Conservation (phyloP, 2,888 invertebrate genomes). For the Odontocolon sp. region DNA sequence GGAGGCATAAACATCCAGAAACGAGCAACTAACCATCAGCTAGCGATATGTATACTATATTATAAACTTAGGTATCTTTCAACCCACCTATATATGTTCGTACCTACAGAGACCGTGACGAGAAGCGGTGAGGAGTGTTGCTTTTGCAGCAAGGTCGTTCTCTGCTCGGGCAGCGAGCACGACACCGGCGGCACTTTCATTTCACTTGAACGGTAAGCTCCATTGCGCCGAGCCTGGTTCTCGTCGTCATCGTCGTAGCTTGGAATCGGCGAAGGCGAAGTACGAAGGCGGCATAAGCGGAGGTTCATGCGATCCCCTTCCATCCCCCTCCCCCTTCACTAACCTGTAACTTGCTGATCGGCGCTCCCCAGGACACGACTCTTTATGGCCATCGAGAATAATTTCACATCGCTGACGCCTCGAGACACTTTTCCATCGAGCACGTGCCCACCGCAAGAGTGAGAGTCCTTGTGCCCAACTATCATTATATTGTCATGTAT, state of each 20-base stretch:
- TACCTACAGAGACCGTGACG: not conserved
- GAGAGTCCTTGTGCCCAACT: conserved; percentile 41
- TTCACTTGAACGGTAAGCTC: conserved; percentile 39
- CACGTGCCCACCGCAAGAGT: conserved; percentile 34
- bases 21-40: not conserved
- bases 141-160: conserved; percentile 59
- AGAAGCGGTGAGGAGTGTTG: conserved; percentile 12
- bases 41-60: not conserved
- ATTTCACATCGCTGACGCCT: conserved; percentile 45
- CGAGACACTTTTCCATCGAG: conserved; percentile 14
- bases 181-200: conserved; percentile 55
- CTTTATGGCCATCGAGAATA: conserved; percentile 48
- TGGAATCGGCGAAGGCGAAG: conserved; percentile 9
- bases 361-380: conserved; percentile 26
- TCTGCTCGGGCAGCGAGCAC: conserved; percentile 39
- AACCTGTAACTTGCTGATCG: not conserved
- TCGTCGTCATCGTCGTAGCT: conserved; percentile 14
- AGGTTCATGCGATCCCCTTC: not conserved
- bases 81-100: not conserved
- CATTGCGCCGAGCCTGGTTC: not conserved
- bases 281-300: conserved; percentile 9
- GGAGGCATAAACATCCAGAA: conserved; percentile 22
- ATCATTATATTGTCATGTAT: conserved; percentile 7
- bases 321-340: too few relatives aligned
- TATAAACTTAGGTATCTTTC: not conserved